Evolutionary conservation across 2,797 vertebrate species (phyloP), one percentile per base, ranked within the genome.

Genomic region (Acanthurus leucopareius): DNA sequence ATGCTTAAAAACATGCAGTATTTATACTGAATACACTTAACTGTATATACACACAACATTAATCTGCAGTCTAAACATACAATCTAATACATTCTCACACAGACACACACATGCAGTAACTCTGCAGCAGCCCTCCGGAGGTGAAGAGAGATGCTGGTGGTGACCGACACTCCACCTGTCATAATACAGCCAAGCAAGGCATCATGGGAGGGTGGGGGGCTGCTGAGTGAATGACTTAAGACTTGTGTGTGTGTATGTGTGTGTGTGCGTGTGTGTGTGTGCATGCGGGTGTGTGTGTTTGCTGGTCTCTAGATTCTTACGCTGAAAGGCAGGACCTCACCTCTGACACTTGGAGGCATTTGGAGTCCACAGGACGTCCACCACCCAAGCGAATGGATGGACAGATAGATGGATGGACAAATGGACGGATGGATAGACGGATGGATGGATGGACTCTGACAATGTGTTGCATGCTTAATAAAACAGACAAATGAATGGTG

Each of bases 271-370:
- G 3, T 25, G 76, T 82, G 74, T 69, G 54, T 71, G 67, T 69
- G 66, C 51, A 77, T 69, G 72, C 83, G 82, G 77, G 68, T 58
- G 60, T 25, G 25, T 25, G 25, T 25, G 3, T 25, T 25, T 25
- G 2, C 54, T 81, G 80, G 79, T 67, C 82, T 91, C 77, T 73
- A 90, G 73, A 91, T 90, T 86, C 89, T 87, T 85, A 93, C 69
- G 92, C 86, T 96, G 95, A 96, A 94, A 96, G 95, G 96, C 91
- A 89, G 90, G 91, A 82, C 86, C 86, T 94, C 95, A 90, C 90
- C 90, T 93, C 91, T 95, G 93, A 95, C 93, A 93, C 75, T 32
- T 32, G 69, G 25, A 77, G 81, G 82, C 85, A 80, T 86, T 80
- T 57, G 9, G 83, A 91, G 86, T 66, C 89, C 77, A 86, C 83